Conservation (phyloP, 2,797 vertebrate species). For the Poecilia velifera region DNA sequence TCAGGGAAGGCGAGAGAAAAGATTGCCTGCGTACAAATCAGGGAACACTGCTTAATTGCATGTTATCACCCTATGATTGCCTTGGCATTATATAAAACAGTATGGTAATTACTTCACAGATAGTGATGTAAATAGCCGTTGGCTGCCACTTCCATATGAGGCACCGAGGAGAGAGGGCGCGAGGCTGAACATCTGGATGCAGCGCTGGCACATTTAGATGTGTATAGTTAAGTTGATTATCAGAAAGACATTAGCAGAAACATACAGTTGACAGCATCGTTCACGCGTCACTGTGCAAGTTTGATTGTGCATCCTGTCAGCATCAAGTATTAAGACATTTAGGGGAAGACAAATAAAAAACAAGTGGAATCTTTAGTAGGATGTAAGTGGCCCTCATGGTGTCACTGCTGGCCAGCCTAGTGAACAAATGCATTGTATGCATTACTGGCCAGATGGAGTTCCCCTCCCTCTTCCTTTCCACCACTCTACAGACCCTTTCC, state of each 20-base stretch:
- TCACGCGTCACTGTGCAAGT: slow-evolving; percentile 48
- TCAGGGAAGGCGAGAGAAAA: slow-evolving; percentile 84
- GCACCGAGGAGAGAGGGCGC: slow-evolving; percentile 76
- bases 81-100: slow-evolving; percentile 99
- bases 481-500: slow-evolving; percentile 53
- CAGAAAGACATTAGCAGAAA: slow-evolving; percentile 50
- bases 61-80: slow-evolving; percentile 99
- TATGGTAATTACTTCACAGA: slow-evolving; percentile 99
- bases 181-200: slow-evolving; percentile 81
- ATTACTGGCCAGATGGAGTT: slow-evolving; percentile 79
- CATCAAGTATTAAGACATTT: slow-evolving; percentile 45
- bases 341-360: slow-evolving; percentile 36
- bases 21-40: slow-evolving; percentile 84
- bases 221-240: slow-evolving; percentile 68
- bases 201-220: slow-evolving; percentile 71
- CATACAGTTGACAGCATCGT: slow-evolving; percentile 48
- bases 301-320: slow-evolving; percentile 22
- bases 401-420: slow-evolving; percentile 65
- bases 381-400: slow-evolving; percentile 72
- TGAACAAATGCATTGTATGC: slow-evolving; percentile 81
- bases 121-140: slow-evolving; percentile 96
- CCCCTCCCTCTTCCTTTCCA: slow-evolving; percentile 59
- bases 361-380: slow-evolving; percentile 44
- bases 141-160: slow-evolving; percentile 87
- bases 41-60: slow-evolving; percentile 98